These are phyloP conservation scores for Miichthys miiuy DNA, from an alignment of 2,797 vertebrate genomes.

Conservation along the genomic window DNA sequence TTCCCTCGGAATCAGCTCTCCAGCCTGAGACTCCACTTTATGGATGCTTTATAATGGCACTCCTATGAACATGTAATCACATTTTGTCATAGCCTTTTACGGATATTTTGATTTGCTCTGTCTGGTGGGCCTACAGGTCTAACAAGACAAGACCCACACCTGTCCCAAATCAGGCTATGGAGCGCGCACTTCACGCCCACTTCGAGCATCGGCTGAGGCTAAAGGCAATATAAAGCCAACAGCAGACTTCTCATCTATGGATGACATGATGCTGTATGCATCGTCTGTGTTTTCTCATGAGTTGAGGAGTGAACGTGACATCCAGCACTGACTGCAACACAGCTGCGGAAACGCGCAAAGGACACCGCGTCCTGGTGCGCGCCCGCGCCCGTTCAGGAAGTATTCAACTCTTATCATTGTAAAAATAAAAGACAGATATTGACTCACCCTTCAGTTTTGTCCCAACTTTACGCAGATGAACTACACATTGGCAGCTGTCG, in stretches of 20 bases:
- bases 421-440: not conserved
- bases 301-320: constrained; percentile 69
- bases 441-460: constrained; percentile 78
- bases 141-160: not conserved
- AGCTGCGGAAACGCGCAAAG: constrained; percentile 58
- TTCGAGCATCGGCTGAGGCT: not conserved
- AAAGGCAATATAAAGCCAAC: not conserved
- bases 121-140: constrained; percentile 31
- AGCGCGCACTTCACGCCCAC: not conserved
- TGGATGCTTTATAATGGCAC: not conserved
- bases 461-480: constrained; percentile 61
- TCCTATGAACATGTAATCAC: not conserved
- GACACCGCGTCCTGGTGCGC: constrained; percentile 59
- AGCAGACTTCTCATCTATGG: not conserved
- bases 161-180: not conserved
- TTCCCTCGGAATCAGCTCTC: not conserved
- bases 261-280: not conserved
- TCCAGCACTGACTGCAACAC: constrained; percentile 44
- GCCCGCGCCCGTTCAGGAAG: not conserved
- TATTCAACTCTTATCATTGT: not conserved
- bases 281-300: constrained; percentile 1
- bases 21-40: not conserved
- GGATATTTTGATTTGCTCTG: not conserved
- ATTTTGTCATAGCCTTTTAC: not conserved
- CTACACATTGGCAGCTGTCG: constrained; percentile 77